A percentile compares a stretch with the other conserved stretches of the same genome.
These are phyloP conservation scores for Agrilus mali DNA, from an alignment of 2,888 invertebrate genomes.

Conservation along the genomic window DNA sequence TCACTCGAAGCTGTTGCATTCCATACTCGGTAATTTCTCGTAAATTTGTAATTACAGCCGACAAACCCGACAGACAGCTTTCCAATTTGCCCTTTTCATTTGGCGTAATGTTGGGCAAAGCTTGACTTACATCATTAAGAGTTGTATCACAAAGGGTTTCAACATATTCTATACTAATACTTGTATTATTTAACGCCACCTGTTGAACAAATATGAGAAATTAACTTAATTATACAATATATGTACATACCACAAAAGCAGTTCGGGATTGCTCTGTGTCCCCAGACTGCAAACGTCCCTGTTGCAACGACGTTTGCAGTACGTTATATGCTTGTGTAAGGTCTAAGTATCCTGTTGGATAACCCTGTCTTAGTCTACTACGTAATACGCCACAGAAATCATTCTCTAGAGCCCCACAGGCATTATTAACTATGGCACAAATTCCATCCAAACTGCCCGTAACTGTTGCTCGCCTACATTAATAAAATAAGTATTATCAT, in stretches of 20 bases:
- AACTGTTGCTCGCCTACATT: slow-evolving; percentile 67
- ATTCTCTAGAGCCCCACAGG: slow-evolving; percentile 74
- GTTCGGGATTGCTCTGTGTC: slow-evolving; percentile 67
- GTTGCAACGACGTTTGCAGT: slow-evolving; percentile 65
- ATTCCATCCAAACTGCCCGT: slow-evolving; percentile 89
- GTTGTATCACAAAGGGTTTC: slow-evolving; percentile 72
- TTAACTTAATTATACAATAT: slow-evolving; percentile 4
- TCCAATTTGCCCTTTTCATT: slow-evolving; percentile 61
- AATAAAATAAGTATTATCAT: not conserved
- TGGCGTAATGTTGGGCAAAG: slow-evolving; percentile 45
- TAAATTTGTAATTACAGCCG: slow-evolving; percentile 43
- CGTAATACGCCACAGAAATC: slow-evolving; percentile 65
- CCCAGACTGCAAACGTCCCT: slow-evolving; percentile 64
- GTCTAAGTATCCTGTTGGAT: slow-evolving; percentile 66
- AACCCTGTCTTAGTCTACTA: slow-evolving; percentile 62
- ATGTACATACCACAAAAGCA: slow-evolving; percentile 54
- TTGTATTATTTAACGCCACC: slow-evolving; percentile 82
- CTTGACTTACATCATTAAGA: slow-evolving; percentile 52
- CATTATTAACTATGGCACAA: slow-evolving; percentile 93
- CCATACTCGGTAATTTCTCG: slow-evolving; percentile 65
- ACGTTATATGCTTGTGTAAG: slow-evolving; percentile 73
- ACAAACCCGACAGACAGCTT: slow-evolving; percentile 52
- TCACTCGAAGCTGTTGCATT: slow-evolving; percentile 62
- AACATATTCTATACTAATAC: slow-evolving; percentile 81
- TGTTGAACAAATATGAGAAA: slow-evolving; percentile 27